Evolutionary conservation across 2,888 invertebrate species (phyloP), one percentile per base, ranked within the genome.

Genomic region (Macaria liturata): DNA sequence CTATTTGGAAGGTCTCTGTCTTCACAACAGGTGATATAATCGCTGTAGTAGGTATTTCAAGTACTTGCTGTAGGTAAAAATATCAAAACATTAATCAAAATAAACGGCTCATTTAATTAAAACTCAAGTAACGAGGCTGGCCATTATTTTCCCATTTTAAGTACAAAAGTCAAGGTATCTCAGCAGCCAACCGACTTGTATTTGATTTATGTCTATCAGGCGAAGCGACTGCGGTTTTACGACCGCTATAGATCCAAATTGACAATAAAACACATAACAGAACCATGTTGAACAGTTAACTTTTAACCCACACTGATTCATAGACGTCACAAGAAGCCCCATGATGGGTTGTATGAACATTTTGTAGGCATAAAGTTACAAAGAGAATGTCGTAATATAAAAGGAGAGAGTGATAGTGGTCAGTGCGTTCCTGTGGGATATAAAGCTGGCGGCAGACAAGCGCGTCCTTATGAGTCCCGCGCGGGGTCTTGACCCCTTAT

Each of bases 401-500:
- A 61, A 54, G 49, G 62, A 64, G 57, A 62, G 57, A 62, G 42
- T 43, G 39, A 53, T 40, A 40, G 46, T 49, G 52, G 52, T 34
- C 46, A 55, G 43, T 60, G 47, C 51, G 67, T 64, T 64, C 44
- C 53, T 61, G 42, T 66, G 64, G 57, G 44, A 37, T 32, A 57
- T 51, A 50, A 59, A 57, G 53, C 51, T 57, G 51, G 32, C 57
- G 32, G 62, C 58, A 69, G 77, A 87, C 86, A 88, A 78, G 77
- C 78, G 72, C 69, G 78, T 79, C 83, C 81, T 79, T 82, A 81
- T 81, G 81, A 81, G 84, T 83, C 81, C 84, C 81, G 79, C 75
- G 72, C 67, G 71, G 79, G 76, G 85, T 81, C 81, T 71, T 81
- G 88, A 87, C 86, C 88, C 74, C 77, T 88, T 88, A 88, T 88